Conservation (phyloP, 53 echinoderm and acorn worm genomes). For the Astropecten irregularis region DNA sequence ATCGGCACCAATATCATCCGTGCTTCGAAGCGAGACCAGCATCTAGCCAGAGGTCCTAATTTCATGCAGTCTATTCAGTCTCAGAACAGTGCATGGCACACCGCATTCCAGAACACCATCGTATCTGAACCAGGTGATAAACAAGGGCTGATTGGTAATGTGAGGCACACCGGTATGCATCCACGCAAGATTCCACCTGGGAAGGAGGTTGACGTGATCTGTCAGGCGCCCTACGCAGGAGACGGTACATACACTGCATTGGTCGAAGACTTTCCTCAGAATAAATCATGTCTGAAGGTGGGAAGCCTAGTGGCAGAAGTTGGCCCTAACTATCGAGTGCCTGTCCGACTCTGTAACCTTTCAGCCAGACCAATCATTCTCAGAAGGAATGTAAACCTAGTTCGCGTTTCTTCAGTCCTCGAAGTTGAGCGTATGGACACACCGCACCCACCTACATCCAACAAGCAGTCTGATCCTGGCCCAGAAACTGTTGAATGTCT, state of each 20-base stretch:
- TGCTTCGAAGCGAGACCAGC: not conserved
- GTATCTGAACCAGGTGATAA: conserved; percentile 9
- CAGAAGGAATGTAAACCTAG: not conserved
- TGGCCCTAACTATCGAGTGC: no score
- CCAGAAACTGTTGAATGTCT: not conserved
- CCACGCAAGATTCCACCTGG: conserved; percentile 15
- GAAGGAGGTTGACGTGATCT: conserved; percentile 5
- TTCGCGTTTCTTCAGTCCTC: not conserved
- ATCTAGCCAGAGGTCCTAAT: not conserved
- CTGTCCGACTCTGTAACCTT: no score
- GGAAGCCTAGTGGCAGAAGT: not conserved
- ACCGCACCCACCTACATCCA: not conserved
- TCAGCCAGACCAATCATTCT: no score
- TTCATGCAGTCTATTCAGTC: not conserved
- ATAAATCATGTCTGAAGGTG: not conserved
- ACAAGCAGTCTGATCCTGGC: not conserved
- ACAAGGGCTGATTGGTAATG: conserved; percentile 6
- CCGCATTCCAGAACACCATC: conserved; percentile 9
- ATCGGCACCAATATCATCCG: conserved; percentile 61
- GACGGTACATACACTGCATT: not conserved
- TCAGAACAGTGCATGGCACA: conserved; percentile 13
- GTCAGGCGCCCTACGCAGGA: not conserved
- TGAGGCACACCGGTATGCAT: not conserved
- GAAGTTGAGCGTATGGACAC: not conserved
- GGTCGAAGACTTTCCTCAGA: not conserved